Evolutionary conservation across 2,888 invertebrate species (phyloP), one percentile per base, ranked within the genome.

Genomic region (Epirrhoe alternata): DNA sequence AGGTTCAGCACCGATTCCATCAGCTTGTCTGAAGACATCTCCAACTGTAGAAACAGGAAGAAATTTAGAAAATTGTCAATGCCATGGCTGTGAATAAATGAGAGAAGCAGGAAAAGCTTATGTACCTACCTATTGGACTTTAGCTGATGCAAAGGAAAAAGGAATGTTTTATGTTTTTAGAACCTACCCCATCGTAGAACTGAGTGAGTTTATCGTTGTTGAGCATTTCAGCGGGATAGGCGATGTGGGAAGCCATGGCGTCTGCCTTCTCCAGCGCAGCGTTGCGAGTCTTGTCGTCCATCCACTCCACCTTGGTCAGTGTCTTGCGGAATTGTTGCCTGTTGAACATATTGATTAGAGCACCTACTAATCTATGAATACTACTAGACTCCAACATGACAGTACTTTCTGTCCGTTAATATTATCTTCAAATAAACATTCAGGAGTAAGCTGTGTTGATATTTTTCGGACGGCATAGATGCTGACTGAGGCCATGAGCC

Each of bases 191-290:
- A 6, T 94, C 85, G 83, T 98, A 98, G 83, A 97, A 97, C 64
- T 96, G 94, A 53, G 96, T 96, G 4, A 98, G 92, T 83, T 97
- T 97, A 2, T 94, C 91, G 76, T 98, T 94, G 77, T 98, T 96
- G 57, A 98, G 91, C 81, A 98, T 95, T 86, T 98, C 98, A 77
- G 96, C 96, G 0, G 98, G 98, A 86, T 98, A 98, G 0, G 98
- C 98, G 80, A 99, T 98, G 85, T 98, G 97, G 0, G 97, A 96
- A 1, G 96, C 94, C 97, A 99, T 98, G 0, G 96, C 94, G 64
- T 95, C 95, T 0, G 97, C 96, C 84, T 98, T 98, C 67, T 96
- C 95, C 68, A 97, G 86, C 0, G 97, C 98, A 63, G 95, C 95
- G 72, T 92, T 86, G 55, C 96, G 95, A 0, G 99, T 99, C 72